Evolutionary conservation across 2,888 invertebrate genomes (phyloP).

Genomic region (Oscheius sp.): DNA sequence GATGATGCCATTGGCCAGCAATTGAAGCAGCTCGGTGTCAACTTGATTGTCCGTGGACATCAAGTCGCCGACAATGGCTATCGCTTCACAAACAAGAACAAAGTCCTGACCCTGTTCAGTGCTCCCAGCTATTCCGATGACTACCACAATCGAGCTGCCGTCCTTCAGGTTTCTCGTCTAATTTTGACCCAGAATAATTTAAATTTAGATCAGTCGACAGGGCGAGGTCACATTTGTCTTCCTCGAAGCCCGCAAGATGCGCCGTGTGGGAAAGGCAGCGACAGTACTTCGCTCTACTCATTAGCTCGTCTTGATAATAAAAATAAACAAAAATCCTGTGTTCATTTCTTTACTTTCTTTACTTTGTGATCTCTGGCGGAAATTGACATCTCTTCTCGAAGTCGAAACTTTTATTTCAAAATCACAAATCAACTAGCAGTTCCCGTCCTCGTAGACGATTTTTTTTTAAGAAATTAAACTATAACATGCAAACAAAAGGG

Average conservation of each 20-base stretch:
- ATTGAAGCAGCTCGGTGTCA: slow-evolving; percentile 40
- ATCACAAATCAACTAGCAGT: too few species aligned
- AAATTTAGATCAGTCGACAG: slow-evolving; percentile 1
- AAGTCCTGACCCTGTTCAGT: slow-evolving; percentile 43
- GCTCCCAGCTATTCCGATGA: slow-evolving; percentile 42
- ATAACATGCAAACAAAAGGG: too few species aligned
- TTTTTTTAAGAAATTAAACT: too few species aligned
- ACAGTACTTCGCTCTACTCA: slow-evolving; percentile 12
- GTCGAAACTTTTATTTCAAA: too few species aligned
- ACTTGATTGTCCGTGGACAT: slow-evolving; percentile 43
- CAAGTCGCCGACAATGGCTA: slow-evolving; percentile 45
- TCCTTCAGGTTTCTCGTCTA: slow-evolving; percentile 32
- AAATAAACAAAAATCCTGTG: too few species aligned
- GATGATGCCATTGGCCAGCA: slow-evolving; percentile 45
- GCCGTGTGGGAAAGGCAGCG: slow-evolving; percentile 13
- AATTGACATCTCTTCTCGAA: too few species aligned
- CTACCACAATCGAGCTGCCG: slow-evolving; percentile 43
- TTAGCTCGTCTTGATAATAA: too few species aligned
- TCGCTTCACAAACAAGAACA: slow-evolving; percentile 35
- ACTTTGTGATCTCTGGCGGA: too few species aligned
- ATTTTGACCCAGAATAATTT: not conserved
- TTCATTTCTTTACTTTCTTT: too few species aligned
- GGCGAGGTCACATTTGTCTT: slow-evolving; percentile 19
- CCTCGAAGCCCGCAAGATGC: slow-evolving; percentile 24
- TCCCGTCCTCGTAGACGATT: too few species aligned